Percentiles rank a stretch among this genome's conserved stretches.
Evolutionary conservation across 2,888 invertebrate species (phyloP).

Genomic region (Polyploca ridens): DNA sequence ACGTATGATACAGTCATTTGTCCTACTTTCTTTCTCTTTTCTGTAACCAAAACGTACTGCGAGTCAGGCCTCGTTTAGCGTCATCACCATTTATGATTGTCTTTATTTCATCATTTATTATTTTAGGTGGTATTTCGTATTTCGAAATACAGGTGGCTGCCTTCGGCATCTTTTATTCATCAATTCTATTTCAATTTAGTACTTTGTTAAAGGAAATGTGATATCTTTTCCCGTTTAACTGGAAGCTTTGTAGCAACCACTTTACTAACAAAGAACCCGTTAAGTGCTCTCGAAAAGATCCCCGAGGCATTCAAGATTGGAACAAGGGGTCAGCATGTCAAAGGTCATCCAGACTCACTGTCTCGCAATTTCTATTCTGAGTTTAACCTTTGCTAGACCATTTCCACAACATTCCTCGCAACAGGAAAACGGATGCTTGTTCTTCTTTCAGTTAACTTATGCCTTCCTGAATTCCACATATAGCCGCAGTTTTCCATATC

Average conservation of each 20-base stretch:
- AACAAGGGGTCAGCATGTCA: slow-evolving; percentile 30
- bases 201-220: background rate
- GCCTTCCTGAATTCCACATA: slow-evolving; percentile 36
- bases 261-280: slow-evolving; percentile 3
- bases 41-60: background rate
- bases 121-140: background rate
- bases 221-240: background rate
- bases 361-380: slow-evolving; percentile 34
- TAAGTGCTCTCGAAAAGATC: background rate
- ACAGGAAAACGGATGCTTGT: slow-evolving; percentile 30
- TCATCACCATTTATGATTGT: background rate
- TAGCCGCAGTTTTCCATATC: slow-evolving; percentile 49
- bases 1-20: background rate
- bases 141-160: background rate
- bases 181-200: background rate
- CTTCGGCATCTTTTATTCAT: background rate
- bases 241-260: background rate
- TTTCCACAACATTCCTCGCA: slow-evolving; percentile 27
- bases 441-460: slow-evolving; percentile 35
- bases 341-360: slow-evolving; percentile 30
- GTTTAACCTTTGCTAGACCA: slow-evolving; percentile 44
- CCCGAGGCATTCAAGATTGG: slow-evolving; percentile 18
- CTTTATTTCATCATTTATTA: background rate
- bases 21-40: background rate
- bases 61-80: background rate